phyloP scores from a whole-genome alignment of 2,888 invertebrate genomes.

The Tricholauxania praeusta region DNA sequence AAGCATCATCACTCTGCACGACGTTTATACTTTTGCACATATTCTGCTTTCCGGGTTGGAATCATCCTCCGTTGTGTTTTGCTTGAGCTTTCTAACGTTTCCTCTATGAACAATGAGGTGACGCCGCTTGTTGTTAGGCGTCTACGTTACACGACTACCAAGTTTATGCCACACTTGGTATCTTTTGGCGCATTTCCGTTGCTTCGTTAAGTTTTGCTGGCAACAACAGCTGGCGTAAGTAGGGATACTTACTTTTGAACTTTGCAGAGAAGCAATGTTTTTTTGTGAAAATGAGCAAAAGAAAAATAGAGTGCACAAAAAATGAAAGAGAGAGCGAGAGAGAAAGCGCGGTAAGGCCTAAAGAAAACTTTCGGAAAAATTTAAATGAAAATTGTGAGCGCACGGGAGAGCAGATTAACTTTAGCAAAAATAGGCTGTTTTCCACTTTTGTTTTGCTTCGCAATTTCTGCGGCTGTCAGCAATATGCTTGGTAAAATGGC shows the following conservation, averaged over 20 bases:
- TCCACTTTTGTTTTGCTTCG: constrained; percentile 28
- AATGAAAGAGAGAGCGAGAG: background rate
- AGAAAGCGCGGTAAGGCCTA: background rate
- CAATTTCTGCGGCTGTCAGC: background rate
- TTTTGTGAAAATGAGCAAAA: background rate
- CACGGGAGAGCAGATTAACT: constrained; percentile 5
- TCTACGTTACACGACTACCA: background rate
- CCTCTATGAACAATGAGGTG: constrained; percentile 19
- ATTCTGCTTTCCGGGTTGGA: constrained; percentile 13
- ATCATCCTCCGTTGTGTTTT: constrained; percentile 19
- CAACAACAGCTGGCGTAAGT: constrained; percentile 12
- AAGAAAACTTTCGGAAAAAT: background rate
- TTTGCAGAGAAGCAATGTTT: background rate
- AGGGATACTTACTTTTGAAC: background rate
- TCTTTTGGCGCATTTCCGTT: constrained; percentile 15
- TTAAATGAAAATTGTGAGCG: background rate
- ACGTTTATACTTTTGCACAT: constrained; percentile 1
- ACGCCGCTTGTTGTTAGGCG: constrained; percentile 28
- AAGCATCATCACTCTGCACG: background rate
- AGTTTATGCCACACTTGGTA: constrained; percentile 15
- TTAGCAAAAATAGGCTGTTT: background rate
- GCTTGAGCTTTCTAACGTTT: background rate
- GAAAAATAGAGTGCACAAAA: background rate
- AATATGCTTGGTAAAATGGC: no score
- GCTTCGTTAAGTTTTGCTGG: constrained; percentile 7